Evolutionary conservation across 1,140 invertebrate species (phyloP).

Genomic region (Armadillidium nasatum): DNA sequence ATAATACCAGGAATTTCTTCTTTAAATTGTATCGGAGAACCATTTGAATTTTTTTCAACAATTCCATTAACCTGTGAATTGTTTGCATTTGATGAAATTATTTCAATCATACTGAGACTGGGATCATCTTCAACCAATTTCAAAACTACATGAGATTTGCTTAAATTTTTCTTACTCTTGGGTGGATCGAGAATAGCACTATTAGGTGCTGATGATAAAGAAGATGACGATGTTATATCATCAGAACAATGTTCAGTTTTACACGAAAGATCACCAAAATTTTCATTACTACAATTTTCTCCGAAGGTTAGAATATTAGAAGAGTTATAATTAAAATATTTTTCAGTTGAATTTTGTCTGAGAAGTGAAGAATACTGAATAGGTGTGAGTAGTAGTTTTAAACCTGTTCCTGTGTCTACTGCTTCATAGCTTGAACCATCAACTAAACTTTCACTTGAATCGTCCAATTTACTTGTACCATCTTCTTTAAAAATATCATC

Average conservation of each 20-base stretch:
- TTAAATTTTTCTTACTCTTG: background rate
- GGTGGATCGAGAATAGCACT: too few species aligned
- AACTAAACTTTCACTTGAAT: background rate
- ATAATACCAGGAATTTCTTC: background rate
- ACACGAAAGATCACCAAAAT: background rate
- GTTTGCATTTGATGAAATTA: background rate
- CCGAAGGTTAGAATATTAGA: background rate
- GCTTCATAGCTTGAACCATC: background rate
- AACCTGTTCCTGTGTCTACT: background rate
- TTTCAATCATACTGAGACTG: background rate
- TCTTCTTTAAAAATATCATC: background rate
- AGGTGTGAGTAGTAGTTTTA: background rate
- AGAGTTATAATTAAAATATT: background rate
- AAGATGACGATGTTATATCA: background rate
- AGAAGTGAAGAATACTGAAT: background rate
- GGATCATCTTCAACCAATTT: background rate
- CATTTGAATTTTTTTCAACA: background rate
- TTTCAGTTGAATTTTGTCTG: background rate
- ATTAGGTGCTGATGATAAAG: background rate
- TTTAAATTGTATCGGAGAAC: background rate
- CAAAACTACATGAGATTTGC: background rate
- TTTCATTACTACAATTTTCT: background rate
- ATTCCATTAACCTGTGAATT: background rate
- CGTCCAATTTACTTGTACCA: background rate
- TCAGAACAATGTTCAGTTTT: background rate